A percentile compares a stretch with the other conserved stretches of the same genome.
Conservation (phyloP, 2,888 invertebrate species). For the Drosophila sordidula region DNA sequence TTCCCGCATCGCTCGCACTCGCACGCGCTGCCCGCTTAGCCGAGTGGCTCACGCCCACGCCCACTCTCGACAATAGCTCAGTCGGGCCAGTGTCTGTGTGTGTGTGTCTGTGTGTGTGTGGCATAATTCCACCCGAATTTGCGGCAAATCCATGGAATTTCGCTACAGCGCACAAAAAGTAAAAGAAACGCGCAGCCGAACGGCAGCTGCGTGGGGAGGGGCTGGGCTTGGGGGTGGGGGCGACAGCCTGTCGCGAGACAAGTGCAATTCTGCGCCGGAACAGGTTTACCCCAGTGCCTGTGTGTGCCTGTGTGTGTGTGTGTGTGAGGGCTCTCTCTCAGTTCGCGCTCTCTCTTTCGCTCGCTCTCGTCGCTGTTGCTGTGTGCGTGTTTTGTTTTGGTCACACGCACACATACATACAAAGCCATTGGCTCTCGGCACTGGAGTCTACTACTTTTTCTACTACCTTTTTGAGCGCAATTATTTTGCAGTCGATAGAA, state of each 20-base stretch:
- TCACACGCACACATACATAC: slow-evolving; percentile 64
- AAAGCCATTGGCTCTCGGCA: slow-evolving; percentile 16
- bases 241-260: slow-evolving; percentile 58
- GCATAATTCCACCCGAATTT: slow-evolving; percentile 83
- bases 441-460: slow-evolving; percentile 34
- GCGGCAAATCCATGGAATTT: slow-evolving; percentile 78
- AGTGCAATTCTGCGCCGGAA: slow-evolving; percentile 77
- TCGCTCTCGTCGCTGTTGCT: slow-evolving; percentile 28
- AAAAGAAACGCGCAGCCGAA: slow-evolving; percentile 74
- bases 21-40: slow-evolving; percentile 48
- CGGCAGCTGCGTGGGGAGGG: slow-evolving; percentile 9
- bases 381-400: slow-evolving; percentile 82
- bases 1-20: slow-evolving; percentile 69
- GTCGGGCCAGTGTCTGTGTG: background rate
- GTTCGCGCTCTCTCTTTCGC: slow-evolving; percentile 35
- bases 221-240: slow-evolving; percentile 9
- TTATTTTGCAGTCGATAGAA: background rate
- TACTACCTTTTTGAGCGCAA: slow-evolving; percentile 46
- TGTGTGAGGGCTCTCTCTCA: slow-evolving; percentile 39
- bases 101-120: slow-evolving; percentile 45
- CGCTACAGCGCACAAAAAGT: slow-evolving; percentile 74
- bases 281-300: slow-evolving; percentile 61
- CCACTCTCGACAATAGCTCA: slow-evolving; percentile 59
- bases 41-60: slow-evolving; percentile 71
- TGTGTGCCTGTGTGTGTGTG: too few relatives aligned